Conservation (phyloP, 2,113 vertebrate species). For the Leptodactylus fuscus region DNA sequence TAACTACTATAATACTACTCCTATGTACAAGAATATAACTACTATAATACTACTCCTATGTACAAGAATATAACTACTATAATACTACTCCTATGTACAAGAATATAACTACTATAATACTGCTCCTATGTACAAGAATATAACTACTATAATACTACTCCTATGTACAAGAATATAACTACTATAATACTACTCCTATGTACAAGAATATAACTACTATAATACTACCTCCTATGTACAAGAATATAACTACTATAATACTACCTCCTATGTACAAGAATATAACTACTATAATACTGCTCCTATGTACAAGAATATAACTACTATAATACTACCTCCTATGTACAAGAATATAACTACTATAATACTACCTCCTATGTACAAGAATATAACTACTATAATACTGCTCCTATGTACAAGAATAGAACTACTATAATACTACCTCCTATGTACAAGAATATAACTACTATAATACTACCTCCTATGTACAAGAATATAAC, state of each 20-base stretch:
- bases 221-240: background rate
- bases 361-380: no score
- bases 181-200: background rate
- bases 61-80: conserved; percentile 6
- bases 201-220: conserved; percentile 8
- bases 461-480: no score
- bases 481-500: no score
- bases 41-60: background rate
- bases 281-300: background rate
- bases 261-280: background rate
- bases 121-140: background rate
- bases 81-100: background rate
- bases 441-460: no score
- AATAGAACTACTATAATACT: no score
- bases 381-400: no score
- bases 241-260: conserved; percentile 7
- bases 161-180: conserved; percentile 1
- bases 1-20: conserved; percentile 7
- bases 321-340: conserved; percentile 1
- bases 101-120: conserved; percentile 13
- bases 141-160: background rate
- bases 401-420: no score
- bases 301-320: background rate
- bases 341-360: background rate
- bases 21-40: conserved; percentile 1